Conservation (phyloP, 37 sponge, comb jelly and placozoan genomes). For the Aphrocallistes beatrix region DNA sequence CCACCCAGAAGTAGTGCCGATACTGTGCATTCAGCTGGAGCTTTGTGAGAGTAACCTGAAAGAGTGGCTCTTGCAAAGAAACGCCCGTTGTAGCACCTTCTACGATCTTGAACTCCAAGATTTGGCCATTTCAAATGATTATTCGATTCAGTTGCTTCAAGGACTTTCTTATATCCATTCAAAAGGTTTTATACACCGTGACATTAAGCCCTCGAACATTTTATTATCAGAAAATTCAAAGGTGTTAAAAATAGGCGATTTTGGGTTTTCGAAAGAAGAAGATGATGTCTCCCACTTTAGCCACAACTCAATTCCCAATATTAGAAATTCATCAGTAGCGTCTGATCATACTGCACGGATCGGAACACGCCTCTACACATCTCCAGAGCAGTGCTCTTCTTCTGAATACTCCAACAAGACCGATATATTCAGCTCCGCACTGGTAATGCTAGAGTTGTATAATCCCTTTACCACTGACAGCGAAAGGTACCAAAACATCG, state of each 20-base stretch:
- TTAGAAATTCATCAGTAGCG: neutral
- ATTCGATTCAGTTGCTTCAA: neutral
- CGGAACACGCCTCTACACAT: neutral
- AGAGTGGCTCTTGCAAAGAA: neutral
- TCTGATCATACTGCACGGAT: neutral
- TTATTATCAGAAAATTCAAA: neutral
- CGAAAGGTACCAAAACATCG: neutral
- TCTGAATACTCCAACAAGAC: neutral
- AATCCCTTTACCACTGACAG: neutral
- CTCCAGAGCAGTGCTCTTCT: neutral
- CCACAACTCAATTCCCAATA: neutral
- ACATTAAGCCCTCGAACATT: neutral
- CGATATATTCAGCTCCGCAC: neutral
- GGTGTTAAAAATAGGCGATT: neutral
- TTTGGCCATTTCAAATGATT: neutral
- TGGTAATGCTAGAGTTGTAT: neutral
- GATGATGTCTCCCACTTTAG: neutral
- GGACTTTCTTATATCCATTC: neutral
- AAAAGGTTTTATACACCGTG: neutral
- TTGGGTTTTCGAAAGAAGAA: neutral
- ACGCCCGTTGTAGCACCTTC: neutral
- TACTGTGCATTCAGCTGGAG: neutral
- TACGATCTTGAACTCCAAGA: neutral
- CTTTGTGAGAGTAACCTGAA: neutral
- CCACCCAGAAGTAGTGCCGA: neutral